Base-by-base conservation (phyloP, 2,797 vertebrate species). In the Bryconaethiops microstoma region DNA sequence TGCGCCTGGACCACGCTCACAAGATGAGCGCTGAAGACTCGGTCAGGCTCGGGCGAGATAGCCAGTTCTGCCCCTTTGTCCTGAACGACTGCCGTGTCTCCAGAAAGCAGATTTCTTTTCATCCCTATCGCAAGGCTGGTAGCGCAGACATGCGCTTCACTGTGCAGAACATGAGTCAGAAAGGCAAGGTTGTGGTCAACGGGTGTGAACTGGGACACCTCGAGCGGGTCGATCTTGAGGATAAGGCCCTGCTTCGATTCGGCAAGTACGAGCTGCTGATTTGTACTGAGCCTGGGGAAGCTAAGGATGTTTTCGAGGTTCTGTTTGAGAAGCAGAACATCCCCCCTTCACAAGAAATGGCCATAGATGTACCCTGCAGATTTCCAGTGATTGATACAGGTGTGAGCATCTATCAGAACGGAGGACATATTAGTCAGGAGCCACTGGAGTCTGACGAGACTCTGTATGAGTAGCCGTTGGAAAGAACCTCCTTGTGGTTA, bases 151-250 rank as follows among this genome's bases (percentile, higher is more conserved):
- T 93, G 55, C 91, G 87, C 4, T 98, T 99, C 76, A 91, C 92
- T 86, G 92, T 98, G 35, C 97, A 99, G 94, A 99, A 98, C 87
- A 63, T 97, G 90, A 99, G 97, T 89, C 95, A 94, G 91, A 96
- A 78, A 87, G 94, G 91, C 0, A 92, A 62, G 0, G 59, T 99
- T 78, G 59, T 80, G 0, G 94, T 98, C 29, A 92, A 95, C 84
- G 84, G 93, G 5, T 73, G 70, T 0, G 86, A 88, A 19, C 91
- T 98, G 84, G 90, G 80, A 52, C 95, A 96, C 88, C 89, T 99
- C 5, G 96, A 98, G 77, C 95, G 92, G 71, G 76, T 68, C 0
- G 95, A 96, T 40, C 90, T 99, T 69, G 95, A 96, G 0, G 87
- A 91, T 60, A 95, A 88, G 82, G 94, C 95, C 83, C 82, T 95